phyloP scores from a whole-genome alignment of 2,113 vertebrate species.

The Grammomys dolichurus region DNA sequence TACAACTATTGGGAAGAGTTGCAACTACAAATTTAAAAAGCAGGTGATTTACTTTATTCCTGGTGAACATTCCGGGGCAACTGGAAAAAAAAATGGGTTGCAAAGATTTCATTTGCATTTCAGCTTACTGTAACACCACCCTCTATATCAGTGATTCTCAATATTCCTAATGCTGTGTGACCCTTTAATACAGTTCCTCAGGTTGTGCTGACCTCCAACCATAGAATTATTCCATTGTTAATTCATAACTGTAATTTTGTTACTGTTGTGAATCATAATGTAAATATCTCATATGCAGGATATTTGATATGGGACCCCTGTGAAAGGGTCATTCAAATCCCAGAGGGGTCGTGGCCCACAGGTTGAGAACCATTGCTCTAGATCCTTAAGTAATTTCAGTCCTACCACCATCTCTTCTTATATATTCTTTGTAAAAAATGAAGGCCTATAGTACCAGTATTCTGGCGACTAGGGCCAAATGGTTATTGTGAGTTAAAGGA shows the following conservation, averaged over 20 bases:
- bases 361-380: neutral
- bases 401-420: neutral
- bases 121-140: neutral
- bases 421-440: constrained; percentile 44
- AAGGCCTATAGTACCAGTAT: neutral
- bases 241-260: neutral
- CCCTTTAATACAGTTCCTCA: neutral
- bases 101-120: neutral
- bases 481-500: neutral
- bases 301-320: neutral
- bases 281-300: neutral
- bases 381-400: neutral
- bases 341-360: neutral
- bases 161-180: no score
- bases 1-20: neutral
- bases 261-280: neutral
- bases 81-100: neutral
- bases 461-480: neutral
- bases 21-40: neutral
- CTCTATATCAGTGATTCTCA: neutral
- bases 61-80: neutral
- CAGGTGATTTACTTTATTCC: neutral
- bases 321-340: neutral
- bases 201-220: neutral
- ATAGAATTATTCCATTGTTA: neutral